Evolutionary conservation across 2,888 invertebrate species (phyloP), one percentile per base, ranked within the genome.

Genomic region (Tipula helvola): DNA sequence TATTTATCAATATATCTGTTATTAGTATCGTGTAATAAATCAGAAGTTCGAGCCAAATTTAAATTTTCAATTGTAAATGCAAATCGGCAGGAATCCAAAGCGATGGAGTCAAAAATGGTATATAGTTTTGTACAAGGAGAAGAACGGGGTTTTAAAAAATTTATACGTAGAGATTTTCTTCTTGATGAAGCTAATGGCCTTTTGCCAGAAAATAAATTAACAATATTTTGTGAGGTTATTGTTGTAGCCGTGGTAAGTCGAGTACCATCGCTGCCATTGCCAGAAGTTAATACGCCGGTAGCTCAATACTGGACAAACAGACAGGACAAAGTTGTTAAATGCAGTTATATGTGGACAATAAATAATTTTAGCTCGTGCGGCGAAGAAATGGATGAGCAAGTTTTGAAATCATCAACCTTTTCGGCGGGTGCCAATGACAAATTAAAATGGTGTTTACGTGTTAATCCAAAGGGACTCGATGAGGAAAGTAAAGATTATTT

Each of bases 301-400:
- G 3, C 39, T 39, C 2, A 39, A 39, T 91, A 90, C 94, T 94
- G 36, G 95, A 39, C 39, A 39, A 39, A 39, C 0, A 39, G 2
- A 39, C 5, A 98, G 98, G 99, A 99, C 92, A 99, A 99, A 95
- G 99, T 99, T 93, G 98, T 99, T 90, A 99, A 99, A 94, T 99
- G 99, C 95, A 99, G 98, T 93, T 99, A 99, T 93, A 99, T 99
- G 98, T 99, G 99, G 99, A 99, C 99, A 92, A 99, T 99, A 94
- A 99, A 99, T 94, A 99, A 99, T 95, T 99, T 99, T 94, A 99
- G 99, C 94, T 99, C 99, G 93, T 99, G 99, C 94, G 96, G 99
- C 90, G 99, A 99, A 93, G 99, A 99, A 93, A 99, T 99, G 99
- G 99, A 99, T 90, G 99, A 99, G 90, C 99, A 99, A 94, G 99